phyloP scores from a whole-genome alignment of 53 echinoderm and acorn worm species.

The Astropecten irregularis region DNA sequence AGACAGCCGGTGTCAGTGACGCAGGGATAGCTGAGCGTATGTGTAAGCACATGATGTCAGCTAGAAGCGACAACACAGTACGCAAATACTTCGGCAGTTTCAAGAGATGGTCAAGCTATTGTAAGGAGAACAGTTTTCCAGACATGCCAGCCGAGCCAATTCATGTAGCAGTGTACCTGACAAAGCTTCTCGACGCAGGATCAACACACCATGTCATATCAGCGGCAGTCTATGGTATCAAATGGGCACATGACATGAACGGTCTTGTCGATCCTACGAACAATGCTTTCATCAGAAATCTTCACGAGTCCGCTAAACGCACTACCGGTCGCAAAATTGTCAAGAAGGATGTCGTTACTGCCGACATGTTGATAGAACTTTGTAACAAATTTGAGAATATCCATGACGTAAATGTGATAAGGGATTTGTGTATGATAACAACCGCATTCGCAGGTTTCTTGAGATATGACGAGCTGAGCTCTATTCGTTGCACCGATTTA shows the following conservation, averaged over 20 bases:
- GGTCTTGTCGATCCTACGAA: not conserved
- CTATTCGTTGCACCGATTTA: constrained; percentile 17
- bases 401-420: not conserved
- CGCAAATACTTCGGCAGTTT: constrained; percentile 29
- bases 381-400: not conserved
- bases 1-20: not conserved
- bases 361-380: not conserved
- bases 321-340: constrained; percentile 1
- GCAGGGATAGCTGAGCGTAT: not conserved
- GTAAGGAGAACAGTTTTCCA: not conserved
- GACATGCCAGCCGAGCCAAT: constrained; percentile 44
- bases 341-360: constrained; percentile 17
- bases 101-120: constrained; percentile 17
- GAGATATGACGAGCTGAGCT: constrained; percentile 32
- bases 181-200: constrained; percentile 12
- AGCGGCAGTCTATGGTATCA: constrained; percentile 41
- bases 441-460: constrained; percentile 24
- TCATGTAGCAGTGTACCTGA: not conserved
- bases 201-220: constrained; percentile 1
- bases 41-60: not conserved
- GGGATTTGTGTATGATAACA: constrained; percentile 27
- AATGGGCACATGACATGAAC: constrained; percentile 20
- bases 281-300: constrained; percentile 23
- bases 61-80: constrained; percentile 27
- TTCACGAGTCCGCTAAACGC: constrained; percentile 14